Base-by-base conservation (phyloP, 1,140 invertebrate species). In the Lordiphosa collinella region DNA sequence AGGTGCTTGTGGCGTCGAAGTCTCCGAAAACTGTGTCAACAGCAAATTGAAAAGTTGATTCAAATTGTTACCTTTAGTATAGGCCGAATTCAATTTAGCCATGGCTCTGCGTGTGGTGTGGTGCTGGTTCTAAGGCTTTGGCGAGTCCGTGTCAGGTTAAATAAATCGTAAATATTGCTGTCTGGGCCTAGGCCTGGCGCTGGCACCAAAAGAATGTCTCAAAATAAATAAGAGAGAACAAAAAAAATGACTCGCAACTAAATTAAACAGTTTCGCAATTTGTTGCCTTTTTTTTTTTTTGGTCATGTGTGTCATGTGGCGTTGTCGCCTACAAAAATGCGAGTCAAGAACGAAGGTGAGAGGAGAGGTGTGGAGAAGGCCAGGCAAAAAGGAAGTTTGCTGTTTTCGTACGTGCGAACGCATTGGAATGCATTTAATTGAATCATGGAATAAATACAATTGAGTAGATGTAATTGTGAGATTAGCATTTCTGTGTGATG, bases 31-130 rank as follows among this genome's bases (percentile, higher is more conserved):
- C 75, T 82, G 75, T 80, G 75, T 80, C 75, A 80, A 75, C 75
- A 70, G 71, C 66, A 63, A 82, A 75, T 80, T 82, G 71, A 80
- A 80, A 82, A 82, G 76, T 76, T 80, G 75, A 82, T 82, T 80
- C 74, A 70, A 54, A 56, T 22, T 80, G 66, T 82, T 80, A 67
- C 47, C 76, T 66, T 47, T 52, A 58, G 59, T 69, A 58, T 69
- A 56, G 74, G 69, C 74, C 43, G 64, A 62, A 60, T 55, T 71
- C 53, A 80, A 75, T 70, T 82, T 75, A 68, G 55, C 61, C 52
- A 66, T 36, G 59, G 68, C 55, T 63, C 48, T 29, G 67, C 60
- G 67, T 78, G 62, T 68, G 74, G 57, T 48, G 63, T 14, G 36
- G 32, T 18, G 18, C n/a, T n/a, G 18, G 47, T 37, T 44, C 34